Percentiles rank a stretch among this genome's conserved stretches.
Evolutionary conservation across 2,797 vertebrate genomes (phyloP).

Genomic region (Corythornis leucogaster): DNA sequence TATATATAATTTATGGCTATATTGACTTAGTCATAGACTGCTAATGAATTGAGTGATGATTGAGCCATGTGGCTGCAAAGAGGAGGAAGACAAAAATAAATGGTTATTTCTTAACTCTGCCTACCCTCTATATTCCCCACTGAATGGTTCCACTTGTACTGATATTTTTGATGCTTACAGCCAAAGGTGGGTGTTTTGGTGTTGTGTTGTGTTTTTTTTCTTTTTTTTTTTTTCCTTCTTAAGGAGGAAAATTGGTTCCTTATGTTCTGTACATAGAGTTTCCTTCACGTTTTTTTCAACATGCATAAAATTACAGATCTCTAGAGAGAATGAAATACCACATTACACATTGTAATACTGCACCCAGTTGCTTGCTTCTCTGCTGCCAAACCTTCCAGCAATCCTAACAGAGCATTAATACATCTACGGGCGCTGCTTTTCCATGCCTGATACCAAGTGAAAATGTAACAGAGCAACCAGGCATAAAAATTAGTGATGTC

Average conservation of each 20-base stretch:
- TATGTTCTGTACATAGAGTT: slow-evolving; percentile 68
- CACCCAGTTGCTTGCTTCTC: not conserved
- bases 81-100: slow-evolving; percentile 1
- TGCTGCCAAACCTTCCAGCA: slow-evolving; percentile 33
- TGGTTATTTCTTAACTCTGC: not conserved
- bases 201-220: not conserved
- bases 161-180: slow-evolving; percentile 14
- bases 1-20: not conserved
- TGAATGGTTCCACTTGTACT: not conserved
- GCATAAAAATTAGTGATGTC: not conserved
- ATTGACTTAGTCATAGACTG: not conserved
- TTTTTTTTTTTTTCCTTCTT: not conserved
- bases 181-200: slow-evolving; percentile 47
- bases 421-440: not conserved
- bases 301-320: slow-evolving; percentile 67
- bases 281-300: slow-evolving; percentile 62
- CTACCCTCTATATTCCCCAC: not conserved
- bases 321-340: slow-evolving; percentile 72
- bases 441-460: not conserved
- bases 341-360: slow-evolving; percentile 21
- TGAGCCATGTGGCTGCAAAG: not conserved
- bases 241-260: slow-evolving; percentile 72
- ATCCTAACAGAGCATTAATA: slow-evolving; percentile 13
- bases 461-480: not conserved
- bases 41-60: slow-evolving; percentile 37